Evolutionary conservation across 2,797 vertebrate species (phyloP), one percentile per base, ranked within the genome.

Genomic region (Protonibea diacanthus): DNA sequence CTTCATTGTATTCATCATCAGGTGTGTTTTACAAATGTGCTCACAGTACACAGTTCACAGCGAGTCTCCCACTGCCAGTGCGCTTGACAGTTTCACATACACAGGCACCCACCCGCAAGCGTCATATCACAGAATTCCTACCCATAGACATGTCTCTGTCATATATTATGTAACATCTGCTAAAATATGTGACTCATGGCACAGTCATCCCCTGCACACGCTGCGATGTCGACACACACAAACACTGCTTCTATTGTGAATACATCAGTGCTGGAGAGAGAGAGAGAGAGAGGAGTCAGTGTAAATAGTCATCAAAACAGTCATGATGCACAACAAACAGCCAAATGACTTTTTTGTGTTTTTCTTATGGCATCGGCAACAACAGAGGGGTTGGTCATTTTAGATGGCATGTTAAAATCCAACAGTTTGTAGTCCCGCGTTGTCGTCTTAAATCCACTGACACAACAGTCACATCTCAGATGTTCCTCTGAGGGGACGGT

Each of bases 11-110:
- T 81, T 91, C 76, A 81, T 87, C 77, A 84, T 86, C 33, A 85
- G 85, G 81, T 90, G 78, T 90, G 82, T 91, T 91, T 91, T 90
- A 91, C 90, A 93, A 88, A 86, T 93, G 87, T 91, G 87, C 80
- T 89, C 76, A 80, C 72, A 64, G 79, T 84, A 77, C 79, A 88
- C 81, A 77, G 62, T 80, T 88, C 66, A 78, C 81, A 86, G 67
- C 56, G 25, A 81, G 63, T 71, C 79, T 86, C 77, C 63, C 74
- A 59, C 73, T 80, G 76, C 75, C 85, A 55, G 79, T 29, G 82
- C 82, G 80, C 76, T 13, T 77, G 68, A 83, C 80, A 74, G 80
- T 74, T 74, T 85, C 81, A 87, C 87, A 79, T 84, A 82, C 80
- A 83, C 82, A 87, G 74, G 91, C 86, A 60, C 82, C 81, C 82